Base-by-base conservation (phyloP, 1,140 invertebrate species). In the Colletes latitarsis region DNA sequence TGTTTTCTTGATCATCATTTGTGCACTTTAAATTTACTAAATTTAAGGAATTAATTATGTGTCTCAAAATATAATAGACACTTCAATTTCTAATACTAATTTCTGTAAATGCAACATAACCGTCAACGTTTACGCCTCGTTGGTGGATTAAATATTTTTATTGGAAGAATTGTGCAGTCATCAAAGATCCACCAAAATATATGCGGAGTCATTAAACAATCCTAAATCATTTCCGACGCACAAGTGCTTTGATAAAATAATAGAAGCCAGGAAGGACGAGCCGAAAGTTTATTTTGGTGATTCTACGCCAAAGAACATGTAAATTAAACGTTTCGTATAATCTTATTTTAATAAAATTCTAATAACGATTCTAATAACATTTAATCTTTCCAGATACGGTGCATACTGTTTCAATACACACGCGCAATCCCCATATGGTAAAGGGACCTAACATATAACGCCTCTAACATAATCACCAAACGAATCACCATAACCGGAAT, bases 161-260 rank as follows among this genome's bases (percentile, higher is more conserved):
- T 41, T 12, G 6, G 9, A 43, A 96, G 95, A 95, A 89, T 85
- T 95, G 3, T 96, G 96, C 84, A 96, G 94, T 86, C 96, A 96
- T 89, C 93, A 95, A 66, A 93, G 95, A 39, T 95, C 95, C 0
- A 96, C 95, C 94, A 89, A 88, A 64, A 94, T 94, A 75, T 95
- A 95, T 85, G 94, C 94, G 0, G 95, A 96, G 83, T 94, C 95
- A 0, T 90, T 96, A 0, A 41, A 5, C 10, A 73, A 79, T 0
- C 89, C 91, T 3, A 90, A 90, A 6, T 77, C 89, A 39, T 94
- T 94, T 75, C 30, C 88, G 0, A 91, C 91, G 1, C 78, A 90
- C 0, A 77, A 88, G n/a, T 94, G 94, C 60, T 17, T 46, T 1
- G 73, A 79, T 0, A 69, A 49, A 5, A 9, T 19, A n/a, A 6